Conservation (phyloP, 1,140 invertebrate genomes). For the Drosophila equinoxialis region DNA sequence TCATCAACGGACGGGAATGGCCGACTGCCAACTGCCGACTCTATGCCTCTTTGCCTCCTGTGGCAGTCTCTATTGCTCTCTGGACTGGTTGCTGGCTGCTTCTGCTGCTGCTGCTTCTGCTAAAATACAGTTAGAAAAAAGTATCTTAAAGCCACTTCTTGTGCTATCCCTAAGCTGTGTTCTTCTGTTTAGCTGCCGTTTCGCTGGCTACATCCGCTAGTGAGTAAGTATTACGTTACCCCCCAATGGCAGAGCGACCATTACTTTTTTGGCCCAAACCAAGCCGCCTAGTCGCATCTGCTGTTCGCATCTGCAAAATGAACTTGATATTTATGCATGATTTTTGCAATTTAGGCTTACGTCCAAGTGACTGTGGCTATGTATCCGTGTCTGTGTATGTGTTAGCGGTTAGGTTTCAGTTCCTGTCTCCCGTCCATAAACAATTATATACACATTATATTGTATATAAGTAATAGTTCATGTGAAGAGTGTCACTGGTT, state of each 20-base stretch:
- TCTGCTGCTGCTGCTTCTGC: slow-evolving; percentile 36
- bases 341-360: slow-evolving; percentile 23
- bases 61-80: neutral
- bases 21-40: slow-evolving; percentile 37
- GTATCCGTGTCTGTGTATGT: neutral
- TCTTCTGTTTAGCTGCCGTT: slow-evolving; percentile 23
- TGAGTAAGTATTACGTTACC: slow-evolving; percentile 18
- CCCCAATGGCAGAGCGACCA: neutral
- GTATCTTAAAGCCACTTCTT: slow-evolving; percentile 46
- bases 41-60: slow-evolving; percentile 19
- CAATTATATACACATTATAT: slow-evolving; percentile 18
- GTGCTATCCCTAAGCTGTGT: slow-evolving; percentile 49
- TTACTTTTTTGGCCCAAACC: neutral
- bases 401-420: slow-evolving; percentile 33
- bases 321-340: slow-evolving; percentile 25
- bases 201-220: slow-evolving; percentile 45
- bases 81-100: slow-evolving; percentile 3
- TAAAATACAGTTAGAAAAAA: slow-evolving; percentile 50
- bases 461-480: slow-evolving; percentile 19
- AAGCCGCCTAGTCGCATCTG: slow-evolving; percentile 41
- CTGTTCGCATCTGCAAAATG: slow-evolving; percentile 37
- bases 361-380: neutral
- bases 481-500: slow-evolving; percentile 23
- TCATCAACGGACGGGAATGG: slow-evolving; percentile 41
- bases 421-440: slow-evolving; percentile 19